These are phyloP conservation scores for Leptinotarsa tumamoca DNA, from an alignment of 2,888 invertebrate species.

Conservation along the genomic window DNA sequence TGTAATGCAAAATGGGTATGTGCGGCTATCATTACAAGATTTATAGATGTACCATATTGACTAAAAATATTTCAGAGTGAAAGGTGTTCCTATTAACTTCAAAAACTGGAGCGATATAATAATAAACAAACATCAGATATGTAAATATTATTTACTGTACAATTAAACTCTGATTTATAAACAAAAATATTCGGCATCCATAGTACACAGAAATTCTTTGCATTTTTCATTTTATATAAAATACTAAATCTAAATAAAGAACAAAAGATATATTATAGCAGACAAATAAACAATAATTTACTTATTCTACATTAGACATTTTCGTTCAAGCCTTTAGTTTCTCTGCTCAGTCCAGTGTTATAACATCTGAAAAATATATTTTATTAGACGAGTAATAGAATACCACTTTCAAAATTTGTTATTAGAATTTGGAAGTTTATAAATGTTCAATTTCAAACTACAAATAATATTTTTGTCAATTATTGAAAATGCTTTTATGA, in stretches of 20 bases:
- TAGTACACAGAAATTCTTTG: slow-evolving; percentile 13
- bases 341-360: slow-evolving; percentile 13
- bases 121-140: neutral
- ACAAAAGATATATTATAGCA: slow-evolving; percentile 12
- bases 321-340: neutral
- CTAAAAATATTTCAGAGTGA: neutral
- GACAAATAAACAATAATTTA: neutral
- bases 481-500: too few relatives aligned
- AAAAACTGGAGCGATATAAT: neutral
- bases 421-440: too few relatives aligned
- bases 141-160: slow-evolving; percentile 15
- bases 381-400: neutral
- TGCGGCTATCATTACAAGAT: slow-evolving; percentile 34
- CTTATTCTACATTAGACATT: neutral
- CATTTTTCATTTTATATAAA: neutral
- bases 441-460: too few relatives aligned
- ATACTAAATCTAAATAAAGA: slow-evolving; percentile 9
- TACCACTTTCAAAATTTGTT: neutral
- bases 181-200: slow-evolving; percentile 17
- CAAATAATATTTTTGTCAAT: too few relatives aligned
- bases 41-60: slow-evolving; percentile 19
- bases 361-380: slow-evolving; percentile 23
- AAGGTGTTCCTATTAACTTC: neutral
- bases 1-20: slow-evolving; percentile 36
- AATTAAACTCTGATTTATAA: slow-evolving; percentile 4